Evolutionary conservation across 2,888 invertebrate species (phyloP).

Genomic region (Hyppa rectilinea): DNA sequence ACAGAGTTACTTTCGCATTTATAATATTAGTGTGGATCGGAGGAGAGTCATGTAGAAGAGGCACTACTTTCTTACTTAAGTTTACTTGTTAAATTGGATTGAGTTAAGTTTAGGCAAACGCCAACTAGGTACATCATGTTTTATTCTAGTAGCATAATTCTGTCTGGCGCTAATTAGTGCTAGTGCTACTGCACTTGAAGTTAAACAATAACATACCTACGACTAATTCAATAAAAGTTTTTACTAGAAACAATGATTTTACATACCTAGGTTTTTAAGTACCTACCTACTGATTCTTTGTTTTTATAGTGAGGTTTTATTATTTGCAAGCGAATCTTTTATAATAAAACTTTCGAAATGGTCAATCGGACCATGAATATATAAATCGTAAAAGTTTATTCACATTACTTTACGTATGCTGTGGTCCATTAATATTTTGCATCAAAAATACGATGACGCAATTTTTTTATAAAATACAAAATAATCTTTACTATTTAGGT

Average conservation of each 20-base stretch:
- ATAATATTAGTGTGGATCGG: no score
- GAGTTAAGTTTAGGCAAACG: background rate
- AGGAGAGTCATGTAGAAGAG: background rate
- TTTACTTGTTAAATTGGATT: background rate
- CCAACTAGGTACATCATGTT: no score
- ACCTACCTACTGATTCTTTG: constrained; percentile 5
- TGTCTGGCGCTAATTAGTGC: background rate
- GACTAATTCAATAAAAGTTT: constrained; percentile 1
- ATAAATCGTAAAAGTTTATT: constrained; percentile 79
- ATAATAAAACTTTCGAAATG: constrained; percentile 68
- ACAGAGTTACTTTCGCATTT: no score
- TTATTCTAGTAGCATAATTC: background rate
- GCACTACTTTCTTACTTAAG: background rate
- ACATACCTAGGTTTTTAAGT: background rate
- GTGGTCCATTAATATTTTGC: constrained; percentile 39
- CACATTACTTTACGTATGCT: constrained; percentile 63
- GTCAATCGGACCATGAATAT: constrained; percentile 71
- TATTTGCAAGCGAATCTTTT: constrained; percentile 55
- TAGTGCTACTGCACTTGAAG: constrained; percentile 5
- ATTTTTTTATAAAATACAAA: constrained; percentile 8
- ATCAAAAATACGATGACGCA: constrained; percentile 43
- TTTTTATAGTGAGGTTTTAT: constrained; percentile 19
- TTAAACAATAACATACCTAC: constrained; percentile 1
- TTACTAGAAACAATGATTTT: background rate
- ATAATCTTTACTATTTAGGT: background rate